Percentiles rank a stretch among this genome's conserved stretches.
These are phyloP conservation scores for Aix galericulata DNA, from an alignment of 2,113 vertebrate genomes.

Conservation along the genomic window DNA sequence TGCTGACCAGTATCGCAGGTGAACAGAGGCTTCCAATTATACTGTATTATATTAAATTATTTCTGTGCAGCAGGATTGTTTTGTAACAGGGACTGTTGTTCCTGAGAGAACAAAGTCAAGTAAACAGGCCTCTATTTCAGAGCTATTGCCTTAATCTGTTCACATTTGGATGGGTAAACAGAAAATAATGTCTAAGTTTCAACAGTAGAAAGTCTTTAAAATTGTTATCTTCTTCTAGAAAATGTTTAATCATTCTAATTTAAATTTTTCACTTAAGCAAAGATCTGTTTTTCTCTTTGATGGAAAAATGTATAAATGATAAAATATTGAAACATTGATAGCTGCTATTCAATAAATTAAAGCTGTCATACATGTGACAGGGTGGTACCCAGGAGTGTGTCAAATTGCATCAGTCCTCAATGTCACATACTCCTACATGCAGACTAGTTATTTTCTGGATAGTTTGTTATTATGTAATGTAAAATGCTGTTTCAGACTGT, in stretches of 20 bases:
- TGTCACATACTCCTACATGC: not conserved
- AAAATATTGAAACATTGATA: not conserved
- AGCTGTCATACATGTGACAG: not conserved
- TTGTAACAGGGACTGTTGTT: not conserved
- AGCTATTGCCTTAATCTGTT: not conserved
- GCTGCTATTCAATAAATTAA: not conserved
- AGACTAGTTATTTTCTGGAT: not conserved
- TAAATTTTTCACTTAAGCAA: not conserved
- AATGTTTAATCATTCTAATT: not conserved
- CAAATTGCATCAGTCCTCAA: accelerated
- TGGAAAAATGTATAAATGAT: not conserved
- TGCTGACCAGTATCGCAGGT: not conserved
- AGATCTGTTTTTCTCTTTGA: not conserved
- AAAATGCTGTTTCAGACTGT: not conserved
- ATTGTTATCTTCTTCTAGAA: not conserved
- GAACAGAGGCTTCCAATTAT: not conserved
- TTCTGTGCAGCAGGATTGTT: not conserved
- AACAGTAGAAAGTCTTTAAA: not conserved
- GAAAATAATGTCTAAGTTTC: not conserved
- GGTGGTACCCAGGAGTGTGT: not conserved
- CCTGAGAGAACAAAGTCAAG: not conserved
- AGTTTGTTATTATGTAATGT: not conserved
- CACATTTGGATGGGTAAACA: not conserved
- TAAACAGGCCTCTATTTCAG: not conserved
- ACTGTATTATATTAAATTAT: not conserved